A percentile compares a stretch with the other conserved stretches of the same genome.
Evolutionary conservation across 1,140 invertebrate species (phyloP).

Genomic region (Phenacoccus solenopsis): DNA sequence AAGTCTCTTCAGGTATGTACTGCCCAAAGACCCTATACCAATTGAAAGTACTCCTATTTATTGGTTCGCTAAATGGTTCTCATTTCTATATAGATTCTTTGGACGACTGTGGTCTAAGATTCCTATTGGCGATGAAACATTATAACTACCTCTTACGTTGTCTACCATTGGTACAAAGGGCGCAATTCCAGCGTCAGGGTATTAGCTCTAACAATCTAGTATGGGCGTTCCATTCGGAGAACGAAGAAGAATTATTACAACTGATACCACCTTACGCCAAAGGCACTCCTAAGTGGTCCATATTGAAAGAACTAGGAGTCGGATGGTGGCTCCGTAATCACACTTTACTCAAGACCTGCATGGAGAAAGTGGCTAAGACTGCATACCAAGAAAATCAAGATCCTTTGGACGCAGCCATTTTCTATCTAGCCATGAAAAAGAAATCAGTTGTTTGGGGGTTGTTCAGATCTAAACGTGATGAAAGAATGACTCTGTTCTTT

Average conservation of each 20-base stretch:
- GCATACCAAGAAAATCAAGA: constrained; percentile 81
- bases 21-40: not conserved
- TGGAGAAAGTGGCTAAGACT: constrained; percentile 87
- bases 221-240: constrained; percentile 99
- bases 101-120: constrained; percentile 94
- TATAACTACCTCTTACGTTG: constrained; percentile 89
- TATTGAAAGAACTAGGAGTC: constrained; percentile 74
- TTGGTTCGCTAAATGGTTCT: constrained; percentile 28
- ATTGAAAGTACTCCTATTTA: constrained; percentile 22
- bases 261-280: constrained; percentile 80
- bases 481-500: constrained; percentile 91
- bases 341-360: constrained; percentile 62
- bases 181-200: constrained; percentile 74
- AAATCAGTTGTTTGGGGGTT: constrained; percentile 93
- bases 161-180: constrained; percentile 74
- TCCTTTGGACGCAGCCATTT: constrained; percentile 93
- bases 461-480: constrained; percentile 76
- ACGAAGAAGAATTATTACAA: constrained; percentile 85
- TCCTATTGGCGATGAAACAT: constrained; percentile 93
- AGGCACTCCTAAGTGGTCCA: constrained; percentile 75
- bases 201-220: constrained; percentile 86
- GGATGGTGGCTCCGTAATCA: constrained; percentile 95
- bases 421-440: constrained; percentile 97
- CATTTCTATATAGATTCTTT: constrained; percentile 56
- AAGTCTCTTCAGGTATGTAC: constrained; percentile 38